These are phyloP conservation scores for Poeciliopsis occidentalis DNA, from an alignment of 2,113 vertebrate genomes.

Conservation along the genomic window DNA sequence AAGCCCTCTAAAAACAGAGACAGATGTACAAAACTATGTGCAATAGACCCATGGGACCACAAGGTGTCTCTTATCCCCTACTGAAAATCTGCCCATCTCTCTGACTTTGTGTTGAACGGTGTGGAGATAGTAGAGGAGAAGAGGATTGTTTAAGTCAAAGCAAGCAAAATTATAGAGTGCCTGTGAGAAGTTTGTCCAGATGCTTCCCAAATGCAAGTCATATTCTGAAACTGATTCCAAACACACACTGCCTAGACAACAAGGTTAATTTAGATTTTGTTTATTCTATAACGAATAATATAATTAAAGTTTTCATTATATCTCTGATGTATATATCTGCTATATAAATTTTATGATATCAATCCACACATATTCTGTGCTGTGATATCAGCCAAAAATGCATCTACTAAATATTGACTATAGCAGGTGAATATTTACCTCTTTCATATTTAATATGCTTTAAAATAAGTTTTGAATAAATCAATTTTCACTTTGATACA, in stretches of 20 bases:
- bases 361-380: too few relatives aligned
- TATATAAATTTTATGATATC: too few relatives aligned
- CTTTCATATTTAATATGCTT: too few relatives aligned
- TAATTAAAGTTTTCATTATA: too few relatives aligned
- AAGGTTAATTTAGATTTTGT: neutral
- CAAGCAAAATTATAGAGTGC: constrained; percentile 3
- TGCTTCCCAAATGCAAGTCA: neutral
- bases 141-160: constrained; percentile 11
- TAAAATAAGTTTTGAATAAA: too few relatives aligned
- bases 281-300: too few relatives aligned
- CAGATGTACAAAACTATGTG: constrained; percentile 5
- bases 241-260: neutral
- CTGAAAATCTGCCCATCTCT: neutral
- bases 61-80: constrained; percentile 78
- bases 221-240: neutral
- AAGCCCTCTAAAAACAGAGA: neutral
- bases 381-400: too few relatives aligned
- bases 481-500: too few relatives aligned
- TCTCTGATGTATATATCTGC: too few relatives aligned
- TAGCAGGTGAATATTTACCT: too few relatives aligned
- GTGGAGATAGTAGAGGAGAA: neutral
- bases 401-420: too few relatives aligned
- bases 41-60: constrained; percentile 62
- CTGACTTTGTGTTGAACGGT: constrained; percentile 8
- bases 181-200: neutral